phyloP scores from a whole-genome alignment of 2,888 invertebrate species.

The Apamea anceps region DNA sequence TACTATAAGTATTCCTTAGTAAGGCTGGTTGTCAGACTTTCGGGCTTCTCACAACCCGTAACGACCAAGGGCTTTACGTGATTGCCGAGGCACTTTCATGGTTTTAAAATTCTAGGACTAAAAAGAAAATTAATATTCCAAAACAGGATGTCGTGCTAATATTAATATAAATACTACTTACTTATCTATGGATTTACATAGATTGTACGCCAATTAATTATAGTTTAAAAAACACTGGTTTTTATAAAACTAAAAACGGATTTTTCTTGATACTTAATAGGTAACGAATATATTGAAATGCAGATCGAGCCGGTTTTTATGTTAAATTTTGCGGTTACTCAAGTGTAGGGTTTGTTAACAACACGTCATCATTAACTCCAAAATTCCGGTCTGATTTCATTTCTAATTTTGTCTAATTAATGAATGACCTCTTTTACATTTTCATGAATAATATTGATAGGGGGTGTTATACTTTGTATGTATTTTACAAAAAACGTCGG shows the following conservation, averaged over 20 bases:
- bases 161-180: neutral
- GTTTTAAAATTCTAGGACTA: neutral
- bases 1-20: no score
- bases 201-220: slow-evolving; percentile 10
- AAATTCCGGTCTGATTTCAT: slow-evolving; percentile 11
- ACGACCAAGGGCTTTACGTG: no score
- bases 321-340: slow-evolving; percentile 4
- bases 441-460: neutral
- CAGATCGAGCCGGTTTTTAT: slow-evolving; percentile 15
- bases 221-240: slow-evolving; percentile 32
- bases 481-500: neutral
- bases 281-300: slow-evolving; percentile 11
- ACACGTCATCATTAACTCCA: neutral
- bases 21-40: no score
- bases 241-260: neutral
- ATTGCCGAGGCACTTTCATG: no score
- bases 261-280: neutral
- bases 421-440: neutral
- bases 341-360: slow-evolving; percentile 21
- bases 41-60: no score
- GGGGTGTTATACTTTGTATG: neutral
- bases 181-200: slow-evolving; percentile 6
- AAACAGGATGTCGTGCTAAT: no score
- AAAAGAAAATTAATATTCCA: neutral
- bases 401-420: neutral